These are phyloP conservation scores for Gallinago jamesoni DNA, from an alignment of 2,113 vertebrate genomes.

Conservation along the genomic window DNA sequence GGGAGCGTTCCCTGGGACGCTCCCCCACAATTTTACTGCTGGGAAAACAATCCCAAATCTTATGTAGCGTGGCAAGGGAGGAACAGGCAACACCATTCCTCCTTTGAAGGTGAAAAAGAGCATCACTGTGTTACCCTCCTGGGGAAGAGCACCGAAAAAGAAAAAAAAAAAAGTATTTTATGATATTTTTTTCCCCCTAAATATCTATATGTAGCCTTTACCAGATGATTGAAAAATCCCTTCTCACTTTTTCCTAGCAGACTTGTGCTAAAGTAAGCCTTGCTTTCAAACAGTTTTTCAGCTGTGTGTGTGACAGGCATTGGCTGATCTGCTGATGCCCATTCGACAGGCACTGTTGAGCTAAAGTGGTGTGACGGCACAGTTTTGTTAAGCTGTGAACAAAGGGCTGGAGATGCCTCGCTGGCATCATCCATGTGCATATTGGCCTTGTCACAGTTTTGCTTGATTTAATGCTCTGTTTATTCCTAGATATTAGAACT, in stretches of 20 bases:
- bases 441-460: conserved; percentile 92
- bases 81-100: not conserved
- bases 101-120: conserved; percentile 57
- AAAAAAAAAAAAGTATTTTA: too few species aligned
- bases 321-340: conserved; percentile 92
- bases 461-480: conserved; percentile 98
- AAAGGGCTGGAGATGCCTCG: conserved; percentile 89
- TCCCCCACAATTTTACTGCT: not conserved
- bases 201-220: conserved; percentile 38
- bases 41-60: not conserved
- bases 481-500: conserved; percentile 92
- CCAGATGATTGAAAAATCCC: conserved; percentile 72
- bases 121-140: not conserved
- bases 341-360: conserved; percentile 94
- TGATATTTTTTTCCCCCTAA: not conserved
- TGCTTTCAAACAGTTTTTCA: conserved; percentile 81
- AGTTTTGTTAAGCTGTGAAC: conserved; percentile 99
- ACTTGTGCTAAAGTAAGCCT: conserved; percentile 79
- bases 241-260: conserved; percentile 71
- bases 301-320: conserved; percentile 86
- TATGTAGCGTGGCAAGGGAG: not conserved
- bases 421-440: conserved; percentile 86
- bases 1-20: accelerated
- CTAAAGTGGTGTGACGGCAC: conserved; percentile 97
- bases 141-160: not conserved